Conservation (phyloP, 1,140 invertebrate species). For the Zelostemma sp. region DNA sequence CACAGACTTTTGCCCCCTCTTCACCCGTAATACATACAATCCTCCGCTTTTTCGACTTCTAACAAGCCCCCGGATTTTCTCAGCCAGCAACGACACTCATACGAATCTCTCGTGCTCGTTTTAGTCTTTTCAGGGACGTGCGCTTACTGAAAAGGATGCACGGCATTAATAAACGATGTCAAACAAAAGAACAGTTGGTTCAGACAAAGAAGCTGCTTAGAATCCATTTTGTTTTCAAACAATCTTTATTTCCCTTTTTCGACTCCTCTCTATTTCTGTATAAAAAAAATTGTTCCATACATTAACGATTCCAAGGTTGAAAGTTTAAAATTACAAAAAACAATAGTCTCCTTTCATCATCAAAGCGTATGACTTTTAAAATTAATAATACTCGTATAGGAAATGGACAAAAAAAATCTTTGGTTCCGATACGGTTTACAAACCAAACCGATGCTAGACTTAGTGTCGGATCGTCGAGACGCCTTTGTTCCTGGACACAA, state of each 20-base stretch:
- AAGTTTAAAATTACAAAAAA: not conserved
- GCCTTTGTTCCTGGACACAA: conserved; percentile 26
- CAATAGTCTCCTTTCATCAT: not conserved
- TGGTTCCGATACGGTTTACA: conserved; percentile 63
- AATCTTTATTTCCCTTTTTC: conserved; percentile 2
- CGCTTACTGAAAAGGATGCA: conserved; percentile 60
- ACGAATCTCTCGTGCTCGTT: conserved; percentile 26
- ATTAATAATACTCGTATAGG: conserved; percentile 6
- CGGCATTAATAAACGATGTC: conserved; percentile 57
- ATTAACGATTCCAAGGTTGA: not conserved
- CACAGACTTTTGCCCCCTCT: not conserved
- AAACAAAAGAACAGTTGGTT: conserved; percentile 13
- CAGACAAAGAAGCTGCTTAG: conserved; percentile 2
- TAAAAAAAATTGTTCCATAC: not conserved
- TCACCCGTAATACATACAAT: not conserved
- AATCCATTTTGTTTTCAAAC: not conserved
- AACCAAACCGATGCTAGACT: conserved; percentile 59
- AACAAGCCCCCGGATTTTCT: conserved; percentile 13
- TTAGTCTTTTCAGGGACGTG: conserved; percentile 30
- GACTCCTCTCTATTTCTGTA: not conserved
- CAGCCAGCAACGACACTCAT: conserved; percentile 18
- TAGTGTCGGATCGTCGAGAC: conserved; percentile 33
- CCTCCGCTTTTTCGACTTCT: conserved; percentile 14
- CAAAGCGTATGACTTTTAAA: conserved; percentile 12
- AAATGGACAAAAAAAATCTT: conserved; percentile 31